Evolutionary conservation across 1,140 invertebrate genomes (phyloP), one percentile per base, ranked within the genome.

Genomic region (Zaprionus kolodkinae): DNA sequence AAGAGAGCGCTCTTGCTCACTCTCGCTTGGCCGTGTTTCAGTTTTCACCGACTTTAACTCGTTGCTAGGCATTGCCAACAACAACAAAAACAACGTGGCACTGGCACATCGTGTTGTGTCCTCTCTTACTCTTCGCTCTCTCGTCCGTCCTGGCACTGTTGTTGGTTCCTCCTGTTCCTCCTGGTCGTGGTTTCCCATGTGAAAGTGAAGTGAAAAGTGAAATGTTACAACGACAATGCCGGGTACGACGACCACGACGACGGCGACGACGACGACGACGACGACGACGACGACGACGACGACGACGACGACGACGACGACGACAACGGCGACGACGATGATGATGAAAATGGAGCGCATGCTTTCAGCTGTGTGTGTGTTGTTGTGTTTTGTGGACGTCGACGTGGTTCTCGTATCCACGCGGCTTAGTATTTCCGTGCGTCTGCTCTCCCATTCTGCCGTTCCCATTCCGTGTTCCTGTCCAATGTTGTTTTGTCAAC

Each of bases 191-290:
- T 6, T 30, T 6, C 79, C 77, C 61, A 86, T 86, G 85, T 89
- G 87, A 91, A 91, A 91, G 87, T 91, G 87, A 91, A 87, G 87
- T 91, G 87, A 87, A 91, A 91, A 91, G 87, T 91, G 87, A 91
- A 91, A 91, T 87, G 82, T 82, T 86, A 88, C 78, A 76, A 73
- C 74, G 74, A 52, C 70, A 73, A 84, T 76, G 83, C 79, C 79
- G 83, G 83, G 65, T 80, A 72, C 79, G 69, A 48, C 35, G 33
- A 45, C 43, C 38, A 35, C 62, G 67, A 55, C 17, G 17, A 11
- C 30, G 25, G 10, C 21, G 64, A 66, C 33, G 70, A 25, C 59
- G 13, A 61, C 13, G 63, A 38, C 12, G 35, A 55, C 30, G 50
- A 38, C 2, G 21, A 21, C 2, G 25, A 59, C 60, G 56, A 73